Base-by-base conservation (phyloP, 1,140 invertebrate genomes). In the Euwallacea fornicatus region DNA sequence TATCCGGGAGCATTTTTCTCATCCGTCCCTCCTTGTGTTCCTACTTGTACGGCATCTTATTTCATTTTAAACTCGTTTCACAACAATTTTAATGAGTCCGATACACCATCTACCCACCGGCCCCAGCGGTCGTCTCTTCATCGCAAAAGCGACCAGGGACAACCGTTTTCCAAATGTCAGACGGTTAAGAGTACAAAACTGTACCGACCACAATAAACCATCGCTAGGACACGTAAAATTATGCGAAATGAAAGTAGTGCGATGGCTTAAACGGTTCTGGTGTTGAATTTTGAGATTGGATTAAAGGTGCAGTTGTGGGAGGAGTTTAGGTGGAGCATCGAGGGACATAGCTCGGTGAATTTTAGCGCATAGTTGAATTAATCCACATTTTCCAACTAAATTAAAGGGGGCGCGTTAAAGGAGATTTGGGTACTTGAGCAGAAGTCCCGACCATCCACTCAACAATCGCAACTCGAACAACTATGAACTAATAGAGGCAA, bases 71-170 rank as follows among this genome's bases (percentile, higher is more conserved):
- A 71, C 70, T 71, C 55, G 70, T 71, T 71, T 62, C 54, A 63
- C 70, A 71, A 71, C 70, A 71, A 71, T 71, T 71, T 71, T 71
- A 71, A 71, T 64, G 70, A 71, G 55, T 62, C 68, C 43, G 56
- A 61, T 69, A 69, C 64, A 68, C 55, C 66, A 68, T 59, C 64
- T 66, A 66, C 64, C 59, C 63, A 69, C 68, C 68, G 44, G n/a
- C 68, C 44, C 54, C 43, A 8, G 11, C 41, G 53, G 53, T 50
- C 11, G 15, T 69, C 43, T 11, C 43, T 13, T n/a, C 21, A 15
- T 15, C 7, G 50, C 63, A 33, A 42, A 10, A 6, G 33, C 59
- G 59, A n/a, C 47, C 63, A 10, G 33, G 47, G 10, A 53, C 54
- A 16, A 50, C 10, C 59, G 46, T 65, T 65, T 65, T 41, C 63